A percentile compares a stretch with the other conserved stretches of the same genome.
phyloP scores from a whole-genome alignment of 2,797 vertebrate genomes.

The Phoxinus dragarum region DNA sequence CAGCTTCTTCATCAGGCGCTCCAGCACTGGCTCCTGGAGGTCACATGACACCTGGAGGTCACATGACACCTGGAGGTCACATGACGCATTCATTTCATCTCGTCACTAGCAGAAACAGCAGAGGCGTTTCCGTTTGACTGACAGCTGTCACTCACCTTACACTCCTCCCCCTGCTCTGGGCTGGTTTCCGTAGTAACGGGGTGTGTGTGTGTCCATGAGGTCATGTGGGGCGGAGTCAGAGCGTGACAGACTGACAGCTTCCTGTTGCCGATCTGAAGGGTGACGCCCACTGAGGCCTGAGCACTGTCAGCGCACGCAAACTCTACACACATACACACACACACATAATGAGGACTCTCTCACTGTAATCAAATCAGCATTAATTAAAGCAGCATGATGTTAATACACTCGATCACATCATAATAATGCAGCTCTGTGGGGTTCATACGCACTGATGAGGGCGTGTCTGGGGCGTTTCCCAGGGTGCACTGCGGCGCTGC shows the following conservation, averaged over 20 bases:
- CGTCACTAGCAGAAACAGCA: neutral
- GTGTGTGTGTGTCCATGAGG: conserved; percentile 41
- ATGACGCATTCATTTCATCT: neutral
- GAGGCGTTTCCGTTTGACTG: neutral
- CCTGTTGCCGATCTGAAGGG: conserved; percentile 23
- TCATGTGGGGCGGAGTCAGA: conserved; percentile 55
- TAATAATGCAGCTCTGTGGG: neutral
- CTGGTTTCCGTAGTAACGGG: neutral
- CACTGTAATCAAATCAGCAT: neutral
- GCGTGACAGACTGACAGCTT: conserved; percentile 38
- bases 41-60: neutral
- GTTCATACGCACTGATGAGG: conserved; percentile 24
- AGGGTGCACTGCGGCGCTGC: neutral
- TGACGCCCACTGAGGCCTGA: neutral
- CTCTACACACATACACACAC: conserved; percentile 40
- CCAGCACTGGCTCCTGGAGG: conserved; percentile 71
- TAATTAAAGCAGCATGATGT: neutral
- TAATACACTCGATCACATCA: neutral
- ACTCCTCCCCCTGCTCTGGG: neutral
- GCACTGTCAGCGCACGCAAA: conserved; percentile 18
- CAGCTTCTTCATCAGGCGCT: conserved; percentile 75
- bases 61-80: conserved; percentile 66
- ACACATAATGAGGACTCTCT: neutral
- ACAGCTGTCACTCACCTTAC: conserved; percentile 29
- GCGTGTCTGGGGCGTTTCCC: conserved; percentile 18